Evolutionary conservation across 2,888 invertebrate species (phyloP).

Genomic region (Neoitamus cyanurus): DNA sequence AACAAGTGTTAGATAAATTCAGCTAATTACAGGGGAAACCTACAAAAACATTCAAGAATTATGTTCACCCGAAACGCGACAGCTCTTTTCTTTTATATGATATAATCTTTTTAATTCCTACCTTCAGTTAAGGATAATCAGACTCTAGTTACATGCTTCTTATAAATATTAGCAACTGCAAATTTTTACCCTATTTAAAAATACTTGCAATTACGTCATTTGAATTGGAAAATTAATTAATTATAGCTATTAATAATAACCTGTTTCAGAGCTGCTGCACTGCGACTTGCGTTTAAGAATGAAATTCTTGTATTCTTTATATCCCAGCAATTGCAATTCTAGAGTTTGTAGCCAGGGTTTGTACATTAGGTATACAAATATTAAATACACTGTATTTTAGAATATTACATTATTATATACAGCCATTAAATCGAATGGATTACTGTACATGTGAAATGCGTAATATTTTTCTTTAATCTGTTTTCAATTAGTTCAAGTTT

Average conservation of each 20-base stretch:
- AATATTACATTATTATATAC: too few relatives aligned
- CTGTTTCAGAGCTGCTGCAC: background rate
- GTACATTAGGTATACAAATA: too few relatives aligned
- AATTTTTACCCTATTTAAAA: background rate
- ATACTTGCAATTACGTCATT: background rate
- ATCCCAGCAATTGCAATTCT: too few relatives aligned
- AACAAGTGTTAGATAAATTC: conserved; percentile 25
- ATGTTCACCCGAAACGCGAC: background rate
- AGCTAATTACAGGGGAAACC: background rate
- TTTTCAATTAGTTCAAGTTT: too few relatives aligned
- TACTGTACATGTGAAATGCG: too few relatives aligned
- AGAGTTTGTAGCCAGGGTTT: too few relatives aligned
- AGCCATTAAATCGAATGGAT: too few relatives aligned
- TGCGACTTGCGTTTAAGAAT: too few relatives aligned
- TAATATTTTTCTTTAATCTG: too few relatives aligned
- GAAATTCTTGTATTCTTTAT: too few relatives aligned
- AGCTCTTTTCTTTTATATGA: background rate
- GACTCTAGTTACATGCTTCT: background rate
- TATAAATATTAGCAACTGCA: background rate
- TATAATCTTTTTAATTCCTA: background rate
- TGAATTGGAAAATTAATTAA: background rate
- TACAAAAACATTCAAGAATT: background rate
- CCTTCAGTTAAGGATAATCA: background rate
- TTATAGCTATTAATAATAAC: background rate
- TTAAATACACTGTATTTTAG: too few relatives aligned